Evolutionary conservation across 2,888 invertebrate genomes (phyloP).

Genomic region (Diachrysia chrysitis): DNA sequence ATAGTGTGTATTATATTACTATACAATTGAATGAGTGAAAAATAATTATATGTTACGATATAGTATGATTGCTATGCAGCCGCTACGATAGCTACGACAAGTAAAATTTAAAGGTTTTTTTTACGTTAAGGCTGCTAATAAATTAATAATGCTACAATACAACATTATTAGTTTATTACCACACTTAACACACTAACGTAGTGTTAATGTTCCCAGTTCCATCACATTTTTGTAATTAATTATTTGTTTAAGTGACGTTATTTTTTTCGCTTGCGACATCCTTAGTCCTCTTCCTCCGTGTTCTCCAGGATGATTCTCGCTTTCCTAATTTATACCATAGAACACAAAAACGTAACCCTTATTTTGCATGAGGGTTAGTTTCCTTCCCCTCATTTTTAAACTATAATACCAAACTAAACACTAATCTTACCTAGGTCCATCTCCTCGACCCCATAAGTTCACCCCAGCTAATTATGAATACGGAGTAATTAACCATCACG

Average conservation of each 20-base stretch:
- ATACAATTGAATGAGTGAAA: background rate
- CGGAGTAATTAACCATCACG: constrained; percentile 34
- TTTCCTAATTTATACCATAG: background rate
- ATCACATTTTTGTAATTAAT: too few relatives aligned
- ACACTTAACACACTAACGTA: too few relatives aligned
- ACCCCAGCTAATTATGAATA: constrained; percentile 16
- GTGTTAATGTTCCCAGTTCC: too few relatives aligned
- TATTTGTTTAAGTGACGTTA: too few relatives aligned
- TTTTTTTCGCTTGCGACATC: too few relatives aligned
- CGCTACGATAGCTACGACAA: background rate
- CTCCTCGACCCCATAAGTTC: background rate
- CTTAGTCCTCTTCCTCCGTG: too few relatives aligned
- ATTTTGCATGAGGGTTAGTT: too few relatives aligned
- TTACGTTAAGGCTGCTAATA: too few relatives aligned
- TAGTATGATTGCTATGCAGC: background rate
- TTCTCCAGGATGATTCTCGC: background rate
- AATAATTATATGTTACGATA: background rate
- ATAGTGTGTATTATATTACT: background rate
- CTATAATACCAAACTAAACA: background rate
- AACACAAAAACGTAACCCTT: background rate
- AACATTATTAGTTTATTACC: too few relatives aligned
- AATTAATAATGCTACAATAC: too few relatives aligned
- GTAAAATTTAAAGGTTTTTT: background rate
- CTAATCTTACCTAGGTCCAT: background rate
- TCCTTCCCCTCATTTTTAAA: background rate